Conservation (phyloP, 2,888 invertebrate species). For the Leptodirus hochenwartii region DNA sequence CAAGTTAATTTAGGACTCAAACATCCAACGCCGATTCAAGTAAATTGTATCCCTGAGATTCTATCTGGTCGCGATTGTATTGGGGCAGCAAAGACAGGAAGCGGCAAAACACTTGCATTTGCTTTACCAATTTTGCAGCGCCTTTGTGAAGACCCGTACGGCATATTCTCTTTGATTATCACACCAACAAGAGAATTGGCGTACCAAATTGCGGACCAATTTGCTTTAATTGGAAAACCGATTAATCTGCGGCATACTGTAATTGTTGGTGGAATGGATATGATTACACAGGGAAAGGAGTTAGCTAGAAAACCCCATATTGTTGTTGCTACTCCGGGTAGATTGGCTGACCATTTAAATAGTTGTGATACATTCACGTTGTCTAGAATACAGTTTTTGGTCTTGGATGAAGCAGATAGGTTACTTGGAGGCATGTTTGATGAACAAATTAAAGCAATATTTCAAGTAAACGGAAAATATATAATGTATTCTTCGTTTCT, state of each 20-base stretch:
- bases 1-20: constrained; percentile 57
- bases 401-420: constrained; percentile 94
- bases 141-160: constrained; percentile 85
- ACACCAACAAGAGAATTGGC: constrained; percentile 91
- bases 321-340: constrained; percentile 91
- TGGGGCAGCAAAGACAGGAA: constrained; percentile 94
- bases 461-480: no score
- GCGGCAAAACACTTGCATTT: constrained; percentile 96
- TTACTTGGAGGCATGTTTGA: constrained; percentile 57
- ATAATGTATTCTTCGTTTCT: no score
- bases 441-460: constrained; percentile 64
- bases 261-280: constrained; percentile 90
- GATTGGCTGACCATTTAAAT: constrained; percentile 81
- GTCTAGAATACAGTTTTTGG: constrained; percentile 64
- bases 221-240: constrained; percentile 76
- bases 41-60: constrained; percentile 62
- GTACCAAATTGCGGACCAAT: constrained; percentile 90
- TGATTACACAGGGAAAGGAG: constrained; percentile 73
- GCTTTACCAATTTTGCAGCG: constrained; percentile 85
- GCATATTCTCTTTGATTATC: constrained; percentile 83
- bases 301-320: constrained; percentile 77
- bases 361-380: constrained; percentile 72
- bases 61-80: constrained; percentile 72
- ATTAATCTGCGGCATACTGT: constrained; percentile 68
- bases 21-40: constrained; percentile 65